Base-by-base conservation (phyloP, 2,113 vertebrate genomes). In the Etia nguti region DNA sequence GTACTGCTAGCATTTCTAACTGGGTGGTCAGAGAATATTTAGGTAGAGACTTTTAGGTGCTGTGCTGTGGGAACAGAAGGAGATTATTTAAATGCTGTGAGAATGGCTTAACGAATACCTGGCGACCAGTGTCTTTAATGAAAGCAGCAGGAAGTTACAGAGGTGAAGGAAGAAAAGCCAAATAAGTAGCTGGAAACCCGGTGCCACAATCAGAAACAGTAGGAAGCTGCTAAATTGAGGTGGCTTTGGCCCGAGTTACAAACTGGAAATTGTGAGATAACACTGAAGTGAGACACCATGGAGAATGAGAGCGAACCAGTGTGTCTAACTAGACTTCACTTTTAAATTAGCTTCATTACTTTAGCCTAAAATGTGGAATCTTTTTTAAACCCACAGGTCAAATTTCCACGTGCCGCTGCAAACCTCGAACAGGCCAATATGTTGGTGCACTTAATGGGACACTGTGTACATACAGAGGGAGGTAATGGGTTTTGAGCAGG, bases 11-110 rank as follows among this genome's bases (percentile, higher is more conserved):
- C 43, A 50, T 50, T 77, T 34, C 73, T 31, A 77, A n/a, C 70
- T 31, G 26, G 10, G 73, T 13, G 73, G 73, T 52, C 46, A 31
- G 73, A 77, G 0, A 77, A 77, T 52, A 77, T 77, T 31, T 52
- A 46, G 10, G 46, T 50, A 77, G 26, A 43, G 22, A 24, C 50
- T 20, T 80, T 26, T 11, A 41, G 22, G 34, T n/a, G 36, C 1
- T 18, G 52, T 0, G 34, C 22, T 34, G 29, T 12, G n/a, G n/a
- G 79, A 59, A 20, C 36, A 43, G 55, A 12, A 41, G 8, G 0
- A 43, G 79, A 80, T 57, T 59, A 80, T 54, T 79, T 79, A 36
- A 79, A 22, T 54, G 75, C 10, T n/a, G 75, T 55, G 50, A 48
- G 16, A 81, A 34, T 29, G 31, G 55, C 79, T 11, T 5, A 36